Base-by-base conservation (phyloP, 2,888 invertebrate genomes). In the Ochropacha duplaris region DNA sequence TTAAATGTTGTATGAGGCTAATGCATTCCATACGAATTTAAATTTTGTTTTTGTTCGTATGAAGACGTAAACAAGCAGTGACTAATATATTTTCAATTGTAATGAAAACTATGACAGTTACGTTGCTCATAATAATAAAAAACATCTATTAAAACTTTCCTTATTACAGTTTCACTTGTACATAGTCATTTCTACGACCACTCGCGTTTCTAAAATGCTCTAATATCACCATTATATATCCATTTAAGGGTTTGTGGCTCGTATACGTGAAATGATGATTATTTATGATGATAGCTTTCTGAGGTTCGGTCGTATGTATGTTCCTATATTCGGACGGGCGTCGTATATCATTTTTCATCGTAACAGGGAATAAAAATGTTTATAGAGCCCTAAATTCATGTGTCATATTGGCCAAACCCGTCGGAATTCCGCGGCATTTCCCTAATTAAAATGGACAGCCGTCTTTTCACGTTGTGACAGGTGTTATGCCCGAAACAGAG, bases 391-490 rank as follows among this genome's bases (percentile, higher is more conserved):
- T 75, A 74, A 78, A 79, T 76, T 62, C 69, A 68, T 66, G 60
- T 74, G 74, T 77, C 79, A 76, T 74, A 76, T 61, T 58, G 64
- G 72, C 69, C 78, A 66, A 78, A 69, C 80, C 81, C 59, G 62
- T 63, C 55, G 58, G 65, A 73, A 44, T 44, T 44, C 73, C 68
- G 63, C 62, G 69, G 66, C 76, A 76, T 79, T 81, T 76, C 68
- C 77, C 65, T 88, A 89, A 90, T 90, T 88, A 86, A 85, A 88
- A 87, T 76, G 81, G 85, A 83, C 87, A 83, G 74, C 65, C 71
- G 71, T 76, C 74, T 81, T 83, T 82, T 72, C 70, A 57, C 72
- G 64, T 65, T 75, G 71, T 79, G 79, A 81, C 79, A 76, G 73
- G 76, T 73, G 74, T 72, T 74, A 71, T 70, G 71, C 66, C 68